Percentiles rank a stretch among this genome's conserved stretches.
Evolutionary conservation across 2,113 vertebrate genomes (phyloP).

Genomic region (Pitta sordida): DNA sequence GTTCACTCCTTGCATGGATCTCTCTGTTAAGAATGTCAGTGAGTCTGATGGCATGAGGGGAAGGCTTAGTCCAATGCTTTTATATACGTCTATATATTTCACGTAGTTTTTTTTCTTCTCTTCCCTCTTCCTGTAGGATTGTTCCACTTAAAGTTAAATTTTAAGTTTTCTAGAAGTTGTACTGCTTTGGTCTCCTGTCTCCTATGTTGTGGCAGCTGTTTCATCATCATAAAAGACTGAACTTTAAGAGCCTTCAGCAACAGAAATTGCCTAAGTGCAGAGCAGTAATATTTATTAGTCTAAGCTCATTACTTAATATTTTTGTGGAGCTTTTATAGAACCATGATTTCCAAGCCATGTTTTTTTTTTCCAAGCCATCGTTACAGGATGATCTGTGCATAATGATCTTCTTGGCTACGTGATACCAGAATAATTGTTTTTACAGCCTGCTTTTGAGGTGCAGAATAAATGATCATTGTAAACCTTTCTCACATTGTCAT

Average conservation of each 20-base stretch:
- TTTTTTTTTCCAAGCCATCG: background rate
- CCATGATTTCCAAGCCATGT: background rate
- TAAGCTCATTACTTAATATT: conserved; percentile 18
- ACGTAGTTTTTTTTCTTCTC: background rate
- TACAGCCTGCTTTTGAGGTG: conserved; percentile 4
- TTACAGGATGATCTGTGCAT: conserved; percentile 15
- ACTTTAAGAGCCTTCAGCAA: conserved; percentile 20
- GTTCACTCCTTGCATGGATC: background rate
- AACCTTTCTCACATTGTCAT: conserved; percentile 16
- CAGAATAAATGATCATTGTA: conserved; percentile 39
- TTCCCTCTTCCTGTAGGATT: background rate
- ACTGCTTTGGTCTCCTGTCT: background rate
- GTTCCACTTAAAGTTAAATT: background rate
- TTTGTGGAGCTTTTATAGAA: background rate
- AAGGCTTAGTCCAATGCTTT: background rate
- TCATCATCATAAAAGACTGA: conserved; percentile 12
- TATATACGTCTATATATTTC: background rate
- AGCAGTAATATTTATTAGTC: conserved; percentile 24
- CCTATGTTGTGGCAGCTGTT: background rate
- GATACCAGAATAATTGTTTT: conserved; percentile 29
- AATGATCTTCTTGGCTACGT: conserved; percentile 10
- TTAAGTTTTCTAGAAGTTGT: background rate
- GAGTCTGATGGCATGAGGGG: background rate
- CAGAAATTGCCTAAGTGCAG: conserved; percentile 16
- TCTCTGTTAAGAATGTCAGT: background rate